Base-by-base conservation (phyloP, 2,113 vertebrate genomes). In the Azemiops feae region DNA sequence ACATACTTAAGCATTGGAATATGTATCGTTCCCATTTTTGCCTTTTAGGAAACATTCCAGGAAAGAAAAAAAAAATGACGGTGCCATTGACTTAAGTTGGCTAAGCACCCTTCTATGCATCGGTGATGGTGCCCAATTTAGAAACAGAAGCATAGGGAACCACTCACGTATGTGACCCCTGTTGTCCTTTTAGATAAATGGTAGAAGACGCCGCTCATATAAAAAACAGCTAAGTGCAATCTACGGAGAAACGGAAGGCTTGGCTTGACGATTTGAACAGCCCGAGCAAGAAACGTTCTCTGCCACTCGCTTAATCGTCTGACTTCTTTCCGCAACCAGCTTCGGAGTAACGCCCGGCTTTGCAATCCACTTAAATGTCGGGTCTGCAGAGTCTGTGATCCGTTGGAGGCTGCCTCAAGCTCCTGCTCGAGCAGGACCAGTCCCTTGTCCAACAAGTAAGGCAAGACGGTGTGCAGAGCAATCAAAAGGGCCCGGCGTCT, bases 171-270 rank as follows among this genome's bases (percentile, higher is more conserved):
- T 0, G 96, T 96, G 96, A 99, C 97, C 0, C 98, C 98, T 0
- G 98, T 43, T 6, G 97, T 88, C 96, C 99, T 98, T 97, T 99
- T 99, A 64, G 98, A 98, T 25, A 99, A 95, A 95, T 99, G 98
- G 81, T 99, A 99, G 95, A 98, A 99, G 0, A 96, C 90, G 1
- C 99, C 98, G 0, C 93, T 97, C 95, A 99, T 94, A 95, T 99
- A 99, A 96, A 99, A 99, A 50, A 98, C 85, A 22, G 99, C 98
- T 43, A 98, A 94, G 0, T 99, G 99, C 3, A 99, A 93, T 45
- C 98, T 96, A 58, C 97, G 98, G 5, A 99, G 96, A 86, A 98
- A 95, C 20, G 97, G 94, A 3, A 99, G 30, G 20, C 96, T 93
- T 88, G 98, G 98, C 85, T 98, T 98, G 0, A 98, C 89, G 4